Evolutionary conservation across 2,113 vertebrate species (phyloP).

Genomic region (Proterorhinus semilunaris): DNA sequence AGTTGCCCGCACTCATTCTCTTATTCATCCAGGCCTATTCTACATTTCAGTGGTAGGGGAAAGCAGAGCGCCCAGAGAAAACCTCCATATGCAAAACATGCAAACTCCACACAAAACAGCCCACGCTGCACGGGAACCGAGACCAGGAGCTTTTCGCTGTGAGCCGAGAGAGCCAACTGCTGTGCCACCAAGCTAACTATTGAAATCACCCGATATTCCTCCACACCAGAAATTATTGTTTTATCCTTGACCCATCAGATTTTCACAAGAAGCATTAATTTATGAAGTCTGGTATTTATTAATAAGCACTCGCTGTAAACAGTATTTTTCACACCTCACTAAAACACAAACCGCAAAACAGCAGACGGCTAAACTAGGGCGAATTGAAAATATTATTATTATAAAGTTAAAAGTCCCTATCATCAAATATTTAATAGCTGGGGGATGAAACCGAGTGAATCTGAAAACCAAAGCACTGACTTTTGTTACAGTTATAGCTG

Average conservation of each 20-base stretch:
- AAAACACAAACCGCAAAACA: not conserved
- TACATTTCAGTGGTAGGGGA: too few relatives aligned
- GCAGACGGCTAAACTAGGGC: not conserved
- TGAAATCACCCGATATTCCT: too few relatives aligned
- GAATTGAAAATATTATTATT: not conserved
- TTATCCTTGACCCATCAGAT: not conserved
- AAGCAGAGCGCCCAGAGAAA: too few relatives aligned
- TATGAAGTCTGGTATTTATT: not conserved
- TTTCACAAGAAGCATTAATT: not conserved
- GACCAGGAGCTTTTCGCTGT: too few relatives aligned
- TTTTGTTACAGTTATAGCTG: not conserved
- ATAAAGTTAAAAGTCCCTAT: not conserved
- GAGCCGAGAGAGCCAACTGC: too few relatives aligned
- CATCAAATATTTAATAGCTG: not conserved
- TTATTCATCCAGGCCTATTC: too few relatives aligned
- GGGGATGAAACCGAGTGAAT: not conserved
- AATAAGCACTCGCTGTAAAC: not conserved
- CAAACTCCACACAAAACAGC: too few relatives aligned
- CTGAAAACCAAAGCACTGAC: not conserved
- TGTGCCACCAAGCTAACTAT: too few relatives aligned
- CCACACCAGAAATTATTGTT: not conserved
- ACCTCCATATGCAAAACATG: too few relatives aligned
- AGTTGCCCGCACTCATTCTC: too few relatives aligned
- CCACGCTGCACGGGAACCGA: too few relatives aligned
- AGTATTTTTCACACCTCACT: slow-evolving; percentile 4